Conservation (phyloP, 2,797 vertebrate genomes). For the Sebastolobus alascanus region DNA sequence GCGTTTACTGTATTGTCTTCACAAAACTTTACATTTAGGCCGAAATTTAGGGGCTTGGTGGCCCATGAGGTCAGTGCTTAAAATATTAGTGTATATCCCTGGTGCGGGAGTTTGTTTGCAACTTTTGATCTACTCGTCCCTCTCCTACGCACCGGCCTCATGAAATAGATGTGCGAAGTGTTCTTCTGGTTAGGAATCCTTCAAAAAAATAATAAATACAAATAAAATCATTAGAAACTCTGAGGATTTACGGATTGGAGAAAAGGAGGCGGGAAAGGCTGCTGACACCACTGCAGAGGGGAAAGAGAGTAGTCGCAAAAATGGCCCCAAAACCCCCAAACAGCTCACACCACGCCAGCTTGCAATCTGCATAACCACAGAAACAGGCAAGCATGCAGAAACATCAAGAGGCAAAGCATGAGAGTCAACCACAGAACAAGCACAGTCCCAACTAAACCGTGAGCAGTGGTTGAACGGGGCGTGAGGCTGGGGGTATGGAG, state of each 20-base stretch:
- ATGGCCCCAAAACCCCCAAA: slow-evolving; percentile 17
- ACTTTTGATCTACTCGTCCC: too few species aligned
- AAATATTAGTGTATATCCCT: too few species aligned
- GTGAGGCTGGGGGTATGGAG: slow-evolving; percentile 61
- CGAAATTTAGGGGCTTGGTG: too few species aligned
- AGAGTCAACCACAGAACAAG: slow-evolving; percentile 67
- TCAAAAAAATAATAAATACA: neutral
- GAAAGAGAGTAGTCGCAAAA: slow-evolving; percentile 4
- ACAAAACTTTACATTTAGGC: too few species aligned
- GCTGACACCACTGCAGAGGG: slow-evolving; percentile 3
- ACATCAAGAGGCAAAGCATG: slow-evolving; percentile 75
- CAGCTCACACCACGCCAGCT: slow-evolving; percentile 64
- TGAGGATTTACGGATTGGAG: neutral
- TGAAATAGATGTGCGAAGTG: too few species aligned
- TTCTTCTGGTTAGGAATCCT: too few species aligned
- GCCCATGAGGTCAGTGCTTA: too few species aligned
- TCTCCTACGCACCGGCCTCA: too few species aligned
- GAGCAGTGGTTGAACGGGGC: slow-evolving; percentile 60
- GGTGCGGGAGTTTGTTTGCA: too few species aligned
- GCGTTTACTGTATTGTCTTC: too few species aligned
- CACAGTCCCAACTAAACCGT: slow-evolving; percentile 65
- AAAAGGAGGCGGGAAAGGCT: neutral
- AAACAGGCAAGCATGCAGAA: slow-evolving; percentile 81
- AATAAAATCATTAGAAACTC: neutral
- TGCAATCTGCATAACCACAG: slow-evolving; percentile 68